Evolutionary conservation across 2,797 vertebrate species (phyloP).

Genomic region (Argyrosomus regius): DNA sequence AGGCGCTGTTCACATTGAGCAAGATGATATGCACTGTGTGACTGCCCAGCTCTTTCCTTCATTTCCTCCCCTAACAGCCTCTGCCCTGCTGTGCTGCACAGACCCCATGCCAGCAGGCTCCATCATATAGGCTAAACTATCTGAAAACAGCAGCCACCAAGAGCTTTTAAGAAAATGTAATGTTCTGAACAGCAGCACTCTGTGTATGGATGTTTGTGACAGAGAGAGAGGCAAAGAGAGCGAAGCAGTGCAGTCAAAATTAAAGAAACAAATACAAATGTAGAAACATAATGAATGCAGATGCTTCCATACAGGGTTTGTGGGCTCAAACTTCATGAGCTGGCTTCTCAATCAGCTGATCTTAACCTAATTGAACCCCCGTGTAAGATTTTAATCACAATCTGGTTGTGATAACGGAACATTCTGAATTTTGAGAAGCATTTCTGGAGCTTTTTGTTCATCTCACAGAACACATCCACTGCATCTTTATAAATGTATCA

Average conservation of each 20-base stretch:
- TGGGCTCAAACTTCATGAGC: background rate
- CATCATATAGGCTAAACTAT: conserved; percentile 19
- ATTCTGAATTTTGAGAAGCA: background rate
- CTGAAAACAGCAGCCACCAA: conserved; percentile 47
- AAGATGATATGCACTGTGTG: conserved; percentile 41
- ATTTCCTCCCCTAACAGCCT: conserved; percentile 52
- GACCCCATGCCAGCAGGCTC: conserved; percentile 37
- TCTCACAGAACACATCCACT: background rate
- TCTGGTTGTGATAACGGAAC: background rate
- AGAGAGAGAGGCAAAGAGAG: background rate
- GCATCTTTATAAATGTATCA: background rate
- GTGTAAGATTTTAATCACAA: background rate
- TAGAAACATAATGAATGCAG: background rate
- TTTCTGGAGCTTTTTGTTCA: background rate
- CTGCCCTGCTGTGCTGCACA: conserved; percentile 50
- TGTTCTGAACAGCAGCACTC: conserved; percentile 31
- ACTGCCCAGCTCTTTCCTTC: conserved; percentile 33
- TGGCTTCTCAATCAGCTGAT: background rate
- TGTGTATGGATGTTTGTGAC: background rate
- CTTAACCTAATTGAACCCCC: background rate
- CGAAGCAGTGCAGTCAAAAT: background rate
- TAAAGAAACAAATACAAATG: background rate
- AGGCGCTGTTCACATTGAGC: conserved; percentile 36
- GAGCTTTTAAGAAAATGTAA: conserved; percentile 57
- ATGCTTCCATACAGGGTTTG: background rate